Conservation (phyloP, 2,113 vertebrate genomes). For the Carollia perspicillata region DNA sequence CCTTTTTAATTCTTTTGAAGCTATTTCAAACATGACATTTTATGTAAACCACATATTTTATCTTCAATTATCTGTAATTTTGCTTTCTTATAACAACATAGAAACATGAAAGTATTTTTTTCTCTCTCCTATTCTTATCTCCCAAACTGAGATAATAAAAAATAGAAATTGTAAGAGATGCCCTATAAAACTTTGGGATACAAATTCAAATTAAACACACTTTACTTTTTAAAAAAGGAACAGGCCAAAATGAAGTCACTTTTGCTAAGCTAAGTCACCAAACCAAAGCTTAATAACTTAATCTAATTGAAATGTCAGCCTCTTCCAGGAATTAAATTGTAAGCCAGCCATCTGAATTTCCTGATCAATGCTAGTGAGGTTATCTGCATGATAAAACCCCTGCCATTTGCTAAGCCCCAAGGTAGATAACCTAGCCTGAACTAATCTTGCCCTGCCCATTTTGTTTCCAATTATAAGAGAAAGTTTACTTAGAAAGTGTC, state of each 20-base stretch:
- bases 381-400: too few species aligned
- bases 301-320: background rate
- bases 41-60: background rate
- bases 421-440: background rate
- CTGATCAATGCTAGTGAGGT: background rate
- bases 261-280: background rate
- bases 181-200: background rate
- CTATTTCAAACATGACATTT: background rate
- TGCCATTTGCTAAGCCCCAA: background rate
- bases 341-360: background rate
- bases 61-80: background rate
- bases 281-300: background rate
- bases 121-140: background rate
- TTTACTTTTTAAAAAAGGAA: background rate
- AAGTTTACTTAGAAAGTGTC: too few species aligned
- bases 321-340: background rate
- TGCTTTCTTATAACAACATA: background rate
- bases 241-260: background rate
- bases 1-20: background rate
- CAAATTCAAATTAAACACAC: background rate
- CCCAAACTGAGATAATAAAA: background rate
- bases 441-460: background rate
- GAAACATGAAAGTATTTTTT: background rate
- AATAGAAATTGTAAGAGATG: background rate
- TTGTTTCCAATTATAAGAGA: too few species aligned